Base-by-base conservation (phyloP, 2,888 invertebrate species). In the Abscondita cerata region DNA sequence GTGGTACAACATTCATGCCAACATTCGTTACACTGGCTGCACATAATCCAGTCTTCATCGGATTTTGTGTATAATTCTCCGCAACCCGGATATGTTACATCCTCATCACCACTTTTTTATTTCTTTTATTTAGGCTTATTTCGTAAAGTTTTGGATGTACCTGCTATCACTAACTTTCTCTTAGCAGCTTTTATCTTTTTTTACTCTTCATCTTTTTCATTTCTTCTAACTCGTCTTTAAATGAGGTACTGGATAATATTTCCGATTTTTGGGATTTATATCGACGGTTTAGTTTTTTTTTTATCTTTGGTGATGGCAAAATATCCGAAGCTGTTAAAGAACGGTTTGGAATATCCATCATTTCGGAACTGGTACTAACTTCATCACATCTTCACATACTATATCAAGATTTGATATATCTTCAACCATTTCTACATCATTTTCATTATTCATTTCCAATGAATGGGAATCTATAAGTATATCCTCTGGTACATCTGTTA, bases 1-100 rank as follows among this genome's bases (percentile, higher is more conserved):
- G 19, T 34, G 9, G 48, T 47, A 25, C 55, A 55, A 15, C 12
- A 18, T 48, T 55, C 36, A 41, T 55, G 55, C 36, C 48, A 55
- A 47, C 33, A 55, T 20, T 31, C 6, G 13, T 46, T 55, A 47
- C 55, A 55, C 6, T 34, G 8, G 9, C 16, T 36, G 18, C 55
- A 55, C 46, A 33, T 31, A 18, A 55, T 34, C 34, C 25, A n/a
- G n/a, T n/a, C n/a, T n/a, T n/a, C n/a, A n/a, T n/a, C n/a, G n/a
- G n/a, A n/a, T n/a, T n/a, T n/a, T n/a, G n/a, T n/a, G n/a, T n/a
- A n/a, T n/a, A n/a, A n/a, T n/a, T n/a, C n/a, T n/a, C n/a, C n/a
- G n/a, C n/a, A n/a, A n/a, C n/a, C n/a, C n/a, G n/a, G n/a, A n/a
- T n/a, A n/a, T n/a, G n/a, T n/a, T n/a, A n/a, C n/a, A n/a, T n/a